Conservation (phyloP, 2,888 invertebrate species). For the Dryocosmus kuriphilus region DNA sequence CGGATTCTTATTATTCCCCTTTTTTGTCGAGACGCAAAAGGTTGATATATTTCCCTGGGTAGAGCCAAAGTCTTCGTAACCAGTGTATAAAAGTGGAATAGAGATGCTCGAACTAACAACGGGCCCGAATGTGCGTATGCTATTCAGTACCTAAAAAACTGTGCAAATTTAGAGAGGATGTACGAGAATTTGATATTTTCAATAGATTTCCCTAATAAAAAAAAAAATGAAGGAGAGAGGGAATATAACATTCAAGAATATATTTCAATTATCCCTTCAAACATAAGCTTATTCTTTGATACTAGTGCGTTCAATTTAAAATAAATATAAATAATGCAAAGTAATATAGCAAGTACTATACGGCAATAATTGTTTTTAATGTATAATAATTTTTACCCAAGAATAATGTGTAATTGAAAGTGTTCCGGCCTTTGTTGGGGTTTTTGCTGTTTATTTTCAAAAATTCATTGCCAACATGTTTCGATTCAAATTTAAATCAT, state of each 20-base stretch:
- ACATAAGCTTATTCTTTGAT: neutral
- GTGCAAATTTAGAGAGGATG: neutral
- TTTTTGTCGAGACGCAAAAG: slow-evolving; percentile 25
- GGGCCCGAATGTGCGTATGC: neutral
- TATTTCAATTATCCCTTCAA: neutral
- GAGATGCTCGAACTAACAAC: slow-evolving; percentile 20
- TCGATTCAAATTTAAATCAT: too few species aligned
- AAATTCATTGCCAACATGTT: too few species aligned
- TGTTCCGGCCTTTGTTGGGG: too few species aligned
- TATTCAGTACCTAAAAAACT: neutral
- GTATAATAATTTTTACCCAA: too few species aligned
- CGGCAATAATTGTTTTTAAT: too few species aligned
- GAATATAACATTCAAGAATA: neutral
- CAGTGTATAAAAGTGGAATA: neutral
- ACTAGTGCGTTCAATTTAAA: neutral
- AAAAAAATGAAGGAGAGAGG: neutral
- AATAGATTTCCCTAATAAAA: neutral
- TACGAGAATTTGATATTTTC: neutral
- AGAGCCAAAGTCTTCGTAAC: neutral
- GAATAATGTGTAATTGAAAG: too few species aligned
- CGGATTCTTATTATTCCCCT: slow-evolving; percentile 23
- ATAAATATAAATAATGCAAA: too few species aligned
- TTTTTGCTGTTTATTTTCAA: too few species aligned
- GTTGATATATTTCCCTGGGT: slow-evolving; percentile 26
- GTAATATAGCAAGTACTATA: too few species aligned